A percentile compares a stretch with the other conserved stretches of the same genome.
These are phyloP conservation scores for Xerus inauris DNA, from an alignment of 2,113 vertebrate genomes.

Conservation along the genomic window DNA sequence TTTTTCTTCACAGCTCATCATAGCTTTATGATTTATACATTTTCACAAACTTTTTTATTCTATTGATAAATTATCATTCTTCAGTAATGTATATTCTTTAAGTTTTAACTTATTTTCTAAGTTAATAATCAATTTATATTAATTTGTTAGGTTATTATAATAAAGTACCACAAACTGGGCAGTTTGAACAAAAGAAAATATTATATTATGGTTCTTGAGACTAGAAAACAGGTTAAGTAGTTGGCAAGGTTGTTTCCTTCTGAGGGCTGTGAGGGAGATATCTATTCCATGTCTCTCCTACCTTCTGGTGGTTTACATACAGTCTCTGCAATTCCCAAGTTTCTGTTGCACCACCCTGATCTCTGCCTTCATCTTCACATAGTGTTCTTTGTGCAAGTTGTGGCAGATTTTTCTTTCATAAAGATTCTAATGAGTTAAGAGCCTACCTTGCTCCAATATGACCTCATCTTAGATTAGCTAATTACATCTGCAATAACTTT, in stretches of 20 bases:
- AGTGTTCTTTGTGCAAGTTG: background rate
- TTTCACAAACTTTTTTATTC: background rate
- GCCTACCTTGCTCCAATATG: background rate
- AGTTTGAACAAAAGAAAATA: background rate
- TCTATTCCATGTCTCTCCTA: background rate
- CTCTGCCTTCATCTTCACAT: background rate
- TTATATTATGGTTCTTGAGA: background rate
- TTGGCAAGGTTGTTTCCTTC: background rate
- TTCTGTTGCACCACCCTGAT: background rate
- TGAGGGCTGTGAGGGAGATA: background rate
- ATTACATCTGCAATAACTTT: background rate
- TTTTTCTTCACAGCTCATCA: background rate
- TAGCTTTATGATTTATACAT: background rate
- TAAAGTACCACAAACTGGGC: background rate
- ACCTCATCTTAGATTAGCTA: slow-evolving; percentile 18
- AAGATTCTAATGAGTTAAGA: background rate
- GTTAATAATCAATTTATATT: background rate
- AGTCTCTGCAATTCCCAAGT: background rate
- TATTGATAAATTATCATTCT: background rate
- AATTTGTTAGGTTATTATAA: background rate
- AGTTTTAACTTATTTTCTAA: slow-evolving; percentile 1
- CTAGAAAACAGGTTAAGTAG: background rate
- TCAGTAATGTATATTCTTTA: background rate
- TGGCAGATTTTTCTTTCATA: background rate
- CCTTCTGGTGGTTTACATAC: background rate